A percentile compares a stretch with the other conserved stretches of the same genome.
Conservation (phyloP, 1,140 invertebrate genomes). For the Solenopsis invicta region DNA sequence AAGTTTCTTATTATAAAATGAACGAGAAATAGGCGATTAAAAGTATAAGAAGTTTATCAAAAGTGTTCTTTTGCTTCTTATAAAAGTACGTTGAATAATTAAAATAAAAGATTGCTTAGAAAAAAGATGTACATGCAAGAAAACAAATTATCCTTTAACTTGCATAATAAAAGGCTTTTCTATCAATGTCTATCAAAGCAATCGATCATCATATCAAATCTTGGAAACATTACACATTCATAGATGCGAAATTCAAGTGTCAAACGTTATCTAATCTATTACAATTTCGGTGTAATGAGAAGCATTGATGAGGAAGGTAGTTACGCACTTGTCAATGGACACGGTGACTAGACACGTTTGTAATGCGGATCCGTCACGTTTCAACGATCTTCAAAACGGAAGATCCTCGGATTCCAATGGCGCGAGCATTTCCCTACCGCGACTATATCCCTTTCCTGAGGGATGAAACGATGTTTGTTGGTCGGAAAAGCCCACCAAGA, state of each 20-base stretch:
- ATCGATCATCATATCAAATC: neutral
- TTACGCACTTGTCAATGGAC: slow-evolving; percentile 37
- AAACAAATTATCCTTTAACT: neutral
- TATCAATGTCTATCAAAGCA: neutral
- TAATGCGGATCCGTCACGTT: slow-evolving; percentile 51
- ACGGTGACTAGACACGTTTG: slow-evolving; percentile 33
- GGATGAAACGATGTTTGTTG: slow-evolving; percentile 3
- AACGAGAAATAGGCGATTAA: neutral
- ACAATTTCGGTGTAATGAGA: slow-evolving; percentile 44
- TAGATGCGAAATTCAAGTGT: slow-evolving; percentile 21
- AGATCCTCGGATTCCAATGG: slow-evolving; percentile 37
- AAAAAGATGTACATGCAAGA: neutral
- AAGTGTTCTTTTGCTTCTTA: neutral
- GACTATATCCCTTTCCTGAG: slow-evolving; percentile 7
- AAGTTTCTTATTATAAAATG: neutral
- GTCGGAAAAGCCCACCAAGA: slow-evolving; percentile 23
- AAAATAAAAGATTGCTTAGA: neutral
- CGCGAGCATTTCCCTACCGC: slow-evolving; percentile 12
- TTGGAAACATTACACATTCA: neutral
- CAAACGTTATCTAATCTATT: slow-evolving; percentile 17
- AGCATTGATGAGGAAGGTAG: slow-evolving; percentile 2
- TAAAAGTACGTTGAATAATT: neutral
- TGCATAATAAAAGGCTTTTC: neutral
- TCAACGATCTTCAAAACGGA: slow-evolving; percentile 39
- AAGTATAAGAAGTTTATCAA: neutral